A percentile compares a stretch with the other conserved stretches of the same genome.
Conservation (phyloP, 2,113 vertebrate species). For the Psettodes erumei region DNA sequence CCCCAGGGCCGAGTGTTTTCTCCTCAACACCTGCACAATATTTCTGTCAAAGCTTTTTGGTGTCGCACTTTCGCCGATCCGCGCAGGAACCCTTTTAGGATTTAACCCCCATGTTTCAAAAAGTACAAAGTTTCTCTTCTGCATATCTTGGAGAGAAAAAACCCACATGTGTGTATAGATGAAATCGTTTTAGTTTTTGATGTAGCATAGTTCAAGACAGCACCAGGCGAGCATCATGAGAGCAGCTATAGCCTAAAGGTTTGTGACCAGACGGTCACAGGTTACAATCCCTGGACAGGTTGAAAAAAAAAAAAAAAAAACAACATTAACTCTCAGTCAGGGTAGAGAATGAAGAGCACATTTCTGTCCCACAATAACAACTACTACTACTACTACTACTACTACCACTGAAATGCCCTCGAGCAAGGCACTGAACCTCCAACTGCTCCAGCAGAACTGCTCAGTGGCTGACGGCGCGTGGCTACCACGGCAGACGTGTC, state of each 20-base stretch:
- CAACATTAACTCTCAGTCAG: conserved; percentile 22
- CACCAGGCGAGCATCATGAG: conserved; percentile 70
- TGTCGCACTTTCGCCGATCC: background rate
- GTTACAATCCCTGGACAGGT: conserved; percentile 66
- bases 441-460: conserved; percentile 41
- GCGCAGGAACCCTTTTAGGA: conserved; percentile 7
- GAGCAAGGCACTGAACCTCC: conserved; percentile 77
- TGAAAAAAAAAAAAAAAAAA: background rate
- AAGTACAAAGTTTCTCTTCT: conserved; percentile 48
- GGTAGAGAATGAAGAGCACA: conserved; percentile 45
- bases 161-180: conserved; percentile 7
- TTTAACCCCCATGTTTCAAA: conserved; percentile 6
- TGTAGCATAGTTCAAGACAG: conserved; percentile 72
- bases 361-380: conserved; percentile 46
- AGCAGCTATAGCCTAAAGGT: conserved; percentile 58
- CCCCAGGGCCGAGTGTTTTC: background rate
- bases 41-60: background rate
- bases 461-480: conserved; percentile 43
- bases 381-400: conserved; percentile 7
- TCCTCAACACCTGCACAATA: background rate
- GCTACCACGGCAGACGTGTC: conserved; percentile 38
- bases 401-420: conserved; percentile 61
- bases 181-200: conserved; percentile 26
- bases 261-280: conserved; percentile 56
- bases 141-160: conserved; percentile 30